phyloP scores from a whole-genome alignment of 2,888 invertebrate species.

The Rutpela maculata region DNA sequence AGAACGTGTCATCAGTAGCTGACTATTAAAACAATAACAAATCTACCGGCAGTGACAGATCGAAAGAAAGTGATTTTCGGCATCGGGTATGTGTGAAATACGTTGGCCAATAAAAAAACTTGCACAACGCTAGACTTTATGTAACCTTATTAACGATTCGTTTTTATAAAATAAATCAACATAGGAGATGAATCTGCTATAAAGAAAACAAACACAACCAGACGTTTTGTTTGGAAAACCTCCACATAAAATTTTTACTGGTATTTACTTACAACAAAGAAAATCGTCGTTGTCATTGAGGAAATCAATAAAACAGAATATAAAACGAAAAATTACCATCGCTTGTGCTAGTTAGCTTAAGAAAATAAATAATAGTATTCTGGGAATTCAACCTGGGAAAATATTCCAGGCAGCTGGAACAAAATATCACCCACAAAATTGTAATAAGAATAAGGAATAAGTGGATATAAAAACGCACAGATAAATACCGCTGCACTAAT shows the following conservation, averaged over 20 bases:
- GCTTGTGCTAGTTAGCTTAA: slow-evolving; percentile 20
- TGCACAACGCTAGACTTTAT: neutral
- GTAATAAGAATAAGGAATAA: neutral
- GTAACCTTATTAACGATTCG: slow-evolving; percentile 5
- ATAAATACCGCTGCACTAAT: neutral
- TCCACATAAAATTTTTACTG: slow-evolving; percentile 23
- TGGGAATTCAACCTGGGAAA: slow-evolving; percentile 8
- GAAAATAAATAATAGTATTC: slow-evolving; percentile 30
- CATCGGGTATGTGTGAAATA: neutral
- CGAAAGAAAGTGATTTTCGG: slow-evolving; percentile 8
- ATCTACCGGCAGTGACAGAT: neutral
- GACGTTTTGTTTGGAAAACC: slow-evolving; percentile 23
- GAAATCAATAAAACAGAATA: slow-evolving; percentile 15
- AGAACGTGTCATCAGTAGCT: neutral
- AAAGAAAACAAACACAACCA: slow-evolving; percentile 27
- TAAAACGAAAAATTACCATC: slow-evolving; percentile 21
- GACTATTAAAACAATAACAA: slow-evolving; percentile 11
- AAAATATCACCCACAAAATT: neutral
- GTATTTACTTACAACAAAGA: slow-evolving; percentile 34
- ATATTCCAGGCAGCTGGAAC: neutral
- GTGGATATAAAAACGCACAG: neutral
- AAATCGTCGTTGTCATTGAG: slow-evolving; percentile 36
- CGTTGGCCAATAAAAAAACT: neutral
- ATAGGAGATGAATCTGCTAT: neutral
- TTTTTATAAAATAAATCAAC: neutral